phyloP scores from a whole-genome alignment of 2,888 invertebrate species.

The Spatulosminthurus flaviceps region DNA sequence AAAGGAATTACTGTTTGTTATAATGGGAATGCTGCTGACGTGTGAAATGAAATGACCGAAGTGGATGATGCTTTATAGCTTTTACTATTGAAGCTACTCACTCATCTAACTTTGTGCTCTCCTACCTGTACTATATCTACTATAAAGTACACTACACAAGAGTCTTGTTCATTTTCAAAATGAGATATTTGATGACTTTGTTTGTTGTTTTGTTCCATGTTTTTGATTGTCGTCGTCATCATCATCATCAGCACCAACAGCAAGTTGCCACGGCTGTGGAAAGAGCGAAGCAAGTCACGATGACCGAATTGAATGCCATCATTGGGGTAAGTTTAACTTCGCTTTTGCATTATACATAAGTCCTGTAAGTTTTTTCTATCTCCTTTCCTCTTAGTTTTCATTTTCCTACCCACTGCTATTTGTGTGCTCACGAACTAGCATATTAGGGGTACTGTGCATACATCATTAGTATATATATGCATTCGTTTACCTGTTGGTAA shows the following conservation, averaged over 20 bases:
- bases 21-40: not conserved
- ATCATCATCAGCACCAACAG: constrained; percentile 76
- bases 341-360: not conserved
- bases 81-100: too few relatives aligned
- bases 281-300: constrained; percentile 54
- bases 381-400: too few relatives aligned
- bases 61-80: constrained; percentile 1
- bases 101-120: too few relatives aligned
- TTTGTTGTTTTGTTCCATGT: constrained; percentile 18
- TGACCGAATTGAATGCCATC: constrained; percentile 55
- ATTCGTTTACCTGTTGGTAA: too few relatives aligned
- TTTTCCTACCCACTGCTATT: too few relatives aligned
- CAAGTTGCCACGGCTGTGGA: constrained; percentile 56
- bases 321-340: constrained; percentile 51
- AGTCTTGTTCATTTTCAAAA: constrained; percentile 8
- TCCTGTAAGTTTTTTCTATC: too few relatives aligned
- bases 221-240: not conserved
- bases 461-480: too few relatives aligned
- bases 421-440: too few relatives aligned
- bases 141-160: not conserved
- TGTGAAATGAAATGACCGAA: constrained; percentile 14
- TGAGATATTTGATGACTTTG: constrained; percentile 3
- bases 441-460: too few relatives aligned
- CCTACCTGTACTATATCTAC: too few relatives aligned
- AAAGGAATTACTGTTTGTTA: constrained; percentile 3